Base-by-base conservation (phyloP, 2,888 invertebrate species). In the Machimus atricapillus region DNA sequence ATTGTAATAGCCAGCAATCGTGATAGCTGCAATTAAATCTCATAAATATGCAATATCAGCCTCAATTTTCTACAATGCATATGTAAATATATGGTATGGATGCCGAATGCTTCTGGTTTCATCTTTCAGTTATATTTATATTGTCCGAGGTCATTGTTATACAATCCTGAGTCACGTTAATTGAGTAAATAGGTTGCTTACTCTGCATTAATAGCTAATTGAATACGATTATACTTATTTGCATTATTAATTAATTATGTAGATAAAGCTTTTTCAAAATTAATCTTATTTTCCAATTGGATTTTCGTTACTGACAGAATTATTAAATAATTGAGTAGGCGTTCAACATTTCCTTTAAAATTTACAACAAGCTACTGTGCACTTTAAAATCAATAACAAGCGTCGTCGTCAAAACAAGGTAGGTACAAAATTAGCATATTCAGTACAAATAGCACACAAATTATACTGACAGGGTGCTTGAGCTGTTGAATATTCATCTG, bases 391-490 rank as follows among this genome's bases (percentile, higher is more conserved):
- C 66, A 66, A 66, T 27, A 66, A 66, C 27, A 27, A 12, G 66
- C 27, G 9, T 66, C 52, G 79, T 46, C 79, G 79, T 79, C 79
- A 79, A 79, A 79, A 79, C 79, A 79, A 79, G 79, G 52, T 46
- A 79, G 78, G 43, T 66, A 23, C 56, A 27, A 52, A 46, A 79
- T 79, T 79, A 52, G 79, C 79, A 79, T 79, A 79, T 46, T 79
- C 52, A 52, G 52, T 46, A 52, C 79, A 79, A 79, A 79, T 52
- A 79, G 52, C 79, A 79, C 79, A 79, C 52, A 79, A 79, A 79
- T 66, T 66, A 66, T 66, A 66, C 23, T 66, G 66, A 66, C 66
- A 66, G 66, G 23, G 27, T 66, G 66, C 23, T 12, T 66, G 66
- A 66, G 66, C 66, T 66, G 19, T 19, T 66, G 66, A 66, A 66